These are phyloP conservation scores for Mola mola DNA, from an alignment of 2,113 vertebrate genomes.

Conservation along the genomic window DNA sequence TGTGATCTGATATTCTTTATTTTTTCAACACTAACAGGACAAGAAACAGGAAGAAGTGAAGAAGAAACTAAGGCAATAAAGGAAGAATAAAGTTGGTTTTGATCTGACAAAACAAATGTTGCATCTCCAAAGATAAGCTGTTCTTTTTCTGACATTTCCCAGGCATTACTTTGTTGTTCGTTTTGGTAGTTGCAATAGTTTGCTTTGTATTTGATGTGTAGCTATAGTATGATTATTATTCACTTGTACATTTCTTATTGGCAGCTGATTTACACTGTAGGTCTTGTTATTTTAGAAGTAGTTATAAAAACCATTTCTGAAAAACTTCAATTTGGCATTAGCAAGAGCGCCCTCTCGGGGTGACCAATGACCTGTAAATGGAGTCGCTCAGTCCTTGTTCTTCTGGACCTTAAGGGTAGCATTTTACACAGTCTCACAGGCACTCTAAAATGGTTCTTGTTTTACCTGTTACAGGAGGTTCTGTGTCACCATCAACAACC, in stretches of 20 bases:
- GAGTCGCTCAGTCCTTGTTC: too few relatives aligned
- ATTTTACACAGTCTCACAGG: too few relatives aligned
- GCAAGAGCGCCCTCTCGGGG: too few relatives aligned
- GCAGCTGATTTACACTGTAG: too few relatives aligned
- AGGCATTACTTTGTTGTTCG: conserved; percentile 35
- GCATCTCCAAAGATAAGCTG: conserved; percentile 87
- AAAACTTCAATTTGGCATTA: too few relatives aligned
- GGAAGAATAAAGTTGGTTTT: conserved; percentile 77
- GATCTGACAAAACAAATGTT: conserved; percentile 55
- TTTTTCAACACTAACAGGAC: conserved; percentile 80
- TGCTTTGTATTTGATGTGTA: not conserved
- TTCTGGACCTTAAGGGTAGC: too few relatives aligned
- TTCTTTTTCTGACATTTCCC: conserved; percentile 55
- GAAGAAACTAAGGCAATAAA: conserved; percentile 94
- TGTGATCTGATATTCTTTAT: conserved; percentile 1
- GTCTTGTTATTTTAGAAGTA: not conserved
- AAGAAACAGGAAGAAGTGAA: conserved; percentile 94
- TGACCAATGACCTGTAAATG: too few relatives aligned
- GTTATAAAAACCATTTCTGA: not conserved
- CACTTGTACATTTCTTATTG: conserved; percentile 32
- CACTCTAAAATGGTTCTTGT: too few relatives aligned
- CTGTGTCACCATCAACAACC: too few relatives aligned
- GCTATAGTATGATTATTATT: conserved; percentile 1
- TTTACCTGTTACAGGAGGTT: too few relatives aligned
- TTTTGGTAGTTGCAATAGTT: not conserved